phyloP scores from a whole-genome alignment of 1,140 invertebrate species.

The Heterodera carotae region DNA sequence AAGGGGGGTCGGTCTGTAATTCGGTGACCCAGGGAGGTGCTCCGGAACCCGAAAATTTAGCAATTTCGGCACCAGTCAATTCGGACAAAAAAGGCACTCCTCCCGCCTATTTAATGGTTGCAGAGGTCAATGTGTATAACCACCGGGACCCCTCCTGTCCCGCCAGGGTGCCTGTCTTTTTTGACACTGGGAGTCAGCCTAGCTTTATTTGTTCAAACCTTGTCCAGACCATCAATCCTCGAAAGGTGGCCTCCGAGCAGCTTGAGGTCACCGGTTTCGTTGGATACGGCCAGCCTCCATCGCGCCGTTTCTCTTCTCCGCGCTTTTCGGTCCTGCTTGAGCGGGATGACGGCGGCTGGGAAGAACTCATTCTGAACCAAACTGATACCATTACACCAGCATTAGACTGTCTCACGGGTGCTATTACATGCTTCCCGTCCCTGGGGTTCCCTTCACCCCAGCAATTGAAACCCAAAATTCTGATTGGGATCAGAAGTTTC shows the following conservation, averaged over 20 bases:
- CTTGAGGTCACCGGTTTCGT: neutral
- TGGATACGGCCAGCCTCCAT: neutral
- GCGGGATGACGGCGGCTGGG: slow-evolving; percentile 5
- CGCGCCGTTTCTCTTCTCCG: neutral
- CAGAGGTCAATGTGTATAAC: neutral
- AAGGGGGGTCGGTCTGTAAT: too few species aligned
- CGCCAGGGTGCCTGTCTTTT: neutral
- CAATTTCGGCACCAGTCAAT: too few species aligned
- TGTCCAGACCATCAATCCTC: neutral
- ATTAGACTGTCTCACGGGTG: neutral
- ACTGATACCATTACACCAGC: neutral
- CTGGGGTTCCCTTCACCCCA: too few species aligned
- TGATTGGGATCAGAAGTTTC: neutral
- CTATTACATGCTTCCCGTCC: too few species aligned
- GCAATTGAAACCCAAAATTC: neutral
- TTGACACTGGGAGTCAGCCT: slow-evolving; percentile 1
- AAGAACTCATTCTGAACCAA: neutral
- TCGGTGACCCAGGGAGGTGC: too few species aligned
- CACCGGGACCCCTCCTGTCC: neutral
- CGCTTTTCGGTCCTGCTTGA: neutral
- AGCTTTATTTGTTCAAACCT: neutral
- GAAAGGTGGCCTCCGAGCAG: neutral
- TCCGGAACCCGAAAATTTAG: too few species aligned
- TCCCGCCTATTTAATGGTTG: neutral
- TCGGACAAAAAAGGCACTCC: too few species aligned